These are phyloP conservation scores for Hemicentrotus pulcherrimus DNA, from an alignment of 35 echinoderm and acorn worm species.

Conservation along the genomic window DNA sequence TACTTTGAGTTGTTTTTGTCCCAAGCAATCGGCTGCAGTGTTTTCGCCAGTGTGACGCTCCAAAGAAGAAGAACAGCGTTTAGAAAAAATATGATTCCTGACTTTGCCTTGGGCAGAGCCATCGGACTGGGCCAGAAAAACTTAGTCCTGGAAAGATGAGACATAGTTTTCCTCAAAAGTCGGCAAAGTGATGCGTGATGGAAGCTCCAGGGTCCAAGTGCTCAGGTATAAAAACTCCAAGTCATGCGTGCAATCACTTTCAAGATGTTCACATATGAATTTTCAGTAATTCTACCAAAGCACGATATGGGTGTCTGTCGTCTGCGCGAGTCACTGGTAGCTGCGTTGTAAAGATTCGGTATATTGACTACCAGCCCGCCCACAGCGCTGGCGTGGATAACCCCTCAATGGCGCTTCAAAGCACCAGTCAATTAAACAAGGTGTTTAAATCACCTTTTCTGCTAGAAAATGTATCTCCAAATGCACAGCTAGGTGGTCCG, in stretches of 20 bases:
- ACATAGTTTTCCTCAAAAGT: background rate
- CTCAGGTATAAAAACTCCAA: too few species aligned
- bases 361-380: background rate
- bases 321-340: background rate
- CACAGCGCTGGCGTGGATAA: background rate
- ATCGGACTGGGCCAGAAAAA: background rate
- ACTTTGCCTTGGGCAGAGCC: background rate
- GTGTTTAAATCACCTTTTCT: background rate
- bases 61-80: constrained; percentile 6
- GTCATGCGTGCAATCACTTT: too few species aligned
- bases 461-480: background rate
- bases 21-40: constrained; percentile 14
- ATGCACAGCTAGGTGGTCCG: background rate
- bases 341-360: background rate
- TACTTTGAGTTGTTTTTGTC: constrained; percentile 36
- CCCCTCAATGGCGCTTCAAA: background rate
- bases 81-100: constrained; percentile 19
- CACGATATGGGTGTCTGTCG: background rate
- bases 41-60: constrained; percentile 22
- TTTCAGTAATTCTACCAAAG: background rate
- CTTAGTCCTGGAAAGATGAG: background rate
- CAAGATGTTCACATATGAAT: background rate
- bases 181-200: background rate
- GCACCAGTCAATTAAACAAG: background rate
- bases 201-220: background rate